Evolutionary conservation across 2,888 invertebrate genomes (phyloP).

Genomic region (Atrina japonica): DNA sequence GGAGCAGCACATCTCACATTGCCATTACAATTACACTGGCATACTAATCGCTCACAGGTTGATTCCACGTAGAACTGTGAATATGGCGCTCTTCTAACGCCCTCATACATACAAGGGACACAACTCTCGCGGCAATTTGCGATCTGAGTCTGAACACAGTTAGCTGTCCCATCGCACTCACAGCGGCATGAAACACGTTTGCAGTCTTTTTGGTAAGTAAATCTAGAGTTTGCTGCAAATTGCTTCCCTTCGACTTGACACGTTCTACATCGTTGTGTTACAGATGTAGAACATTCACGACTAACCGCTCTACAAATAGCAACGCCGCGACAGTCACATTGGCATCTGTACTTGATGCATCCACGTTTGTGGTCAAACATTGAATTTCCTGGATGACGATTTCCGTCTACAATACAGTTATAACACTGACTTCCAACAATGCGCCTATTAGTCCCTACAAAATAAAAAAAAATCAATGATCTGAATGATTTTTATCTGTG

Average conservation of each 20-base stretch:
- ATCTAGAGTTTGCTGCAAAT: constrained; percentile 43
- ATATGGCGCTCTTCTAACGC: constrained; percentile 14
- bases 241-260: constrained; percentile 44
- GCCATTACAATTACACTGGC: constrained; percentile 48
- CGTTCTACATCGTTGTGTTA: constrained; percentile 30
- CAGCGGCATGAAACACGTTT: constrained; percentile 26
- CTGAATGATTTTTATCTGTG: too few species aligned
- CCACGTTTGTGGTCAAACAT: constrained; percentile 44
- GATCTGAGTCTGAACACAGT: constrained; percentile 20
- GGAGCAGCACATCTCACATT: constrained; percentile 44
- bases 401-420: constrained; percentile 47
- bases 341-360: constrained; percentile 45
- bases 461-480: constrained; percentile 11
- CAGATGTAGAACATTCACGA: constrained; percentile 32
- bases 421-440: constrained; percentile 27
- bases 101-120: constrained; percentile 11
- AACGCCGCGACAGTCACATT: constrained; percentile 49
- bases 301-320: constrained; percentile 29
- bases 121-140: constrained; percentile 22
- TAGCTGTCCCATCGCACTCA: constrained; percentile 32
- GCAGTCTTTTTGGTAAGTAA: constrained; percentile 44
- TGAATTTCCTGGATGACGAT: constrained; percentile 43
- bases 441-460: constrained; percentile 39
- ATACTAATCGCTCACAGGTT: constrained; percentile 19
- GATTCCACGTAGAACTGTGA: constrained; percentile 22